Base-by-base conservation (phyloP, 1,140 invertebrate genomes). In the Brachionus rotundiformis region DNA sequence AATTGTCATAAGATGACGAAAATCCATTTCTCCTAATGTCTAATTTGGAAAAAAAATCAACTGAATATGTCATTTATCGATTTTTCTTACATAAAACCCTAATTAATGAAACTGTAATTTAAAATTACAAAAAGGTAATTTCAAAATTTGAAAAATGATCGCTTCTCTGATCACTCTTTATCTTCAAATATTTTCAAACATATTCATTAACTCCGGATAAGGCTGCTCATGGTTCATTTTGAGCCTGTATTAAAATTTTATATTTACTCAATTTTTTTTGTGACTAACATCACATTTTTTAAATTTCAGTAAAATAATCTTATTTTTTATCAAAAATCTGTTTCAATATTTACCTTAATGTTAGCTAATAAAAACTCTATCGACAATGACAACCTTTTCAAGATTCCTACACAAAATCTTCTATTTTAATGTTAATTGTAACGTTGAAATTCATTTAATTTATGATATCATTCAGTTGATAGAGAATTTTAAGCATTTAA, bases 311-410 rank as follows among this genome's bases (percentile, higher is more conserved):
- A 23, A 63, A 33, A 63, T 54, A 54, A 54, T 54, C 47, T 54
- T 54, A 54, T 19, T 54, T 68, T 68, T 68, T 68, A 68, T 68
- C 63, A 68, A 68, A 68, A 68, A 68, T 68, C 63, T 68, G 63
- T 68, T 68, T 68, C 63, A 68, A 68, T 68, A 68, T 68, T 68
- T 68, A 68, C 31, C 33, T 36, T 19, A 36, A 68, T 33, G 16
- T 36, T 36, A 36, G 33, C 16, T 33, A 68, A 68, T 7, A 68
- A 19, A 11, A 36, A 68, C 29, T 36, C 5, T 36, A 36, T 33
- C 63, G 27, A 68, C 61, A 29, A 68, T 29, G 33, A 39, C 29
- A 68, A 68, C 63, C 63, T 68, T 68, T 68, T 19, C 31, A 68
- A 68, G 33, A 33, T 68, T 68, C 63, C 63, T 36, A 68, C 63